Evolutionary conservation across 2,797 vertebrate species (phyloP).

Genomic region (Danio choprae): DNA sequence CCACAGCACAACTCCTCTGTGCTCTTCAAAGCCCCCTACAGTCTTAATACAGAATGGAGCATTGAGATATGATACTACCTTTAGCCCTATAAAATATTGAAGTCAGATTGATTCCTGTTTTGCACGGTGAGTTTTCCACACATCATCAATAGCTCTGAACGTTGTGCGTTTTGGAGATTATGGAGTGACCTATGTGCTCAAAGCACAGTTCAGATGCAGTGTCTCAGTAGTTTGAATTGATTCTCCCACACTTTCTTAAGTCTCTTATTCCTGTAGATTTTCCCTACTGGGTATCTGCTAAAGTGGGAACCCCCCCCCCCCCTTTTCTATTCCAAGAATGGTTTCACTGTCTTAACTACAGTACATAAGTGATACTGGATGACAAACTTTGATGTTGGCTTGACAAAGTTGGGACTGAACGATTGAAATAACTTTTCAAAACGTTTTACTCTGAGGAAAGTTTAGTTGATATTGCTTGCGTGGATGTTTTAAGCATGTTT

Average conservation of each 20-base stretch:
- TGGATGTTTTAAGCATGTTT: too few relatives aligned
- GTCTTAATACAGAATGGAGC: background rate
- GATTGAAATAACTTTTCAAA: too few relatives aligned
- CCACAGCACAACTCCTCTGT: background rate
- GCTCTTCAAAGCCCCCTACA: background rate
- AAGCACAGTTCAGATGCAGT: background rate
- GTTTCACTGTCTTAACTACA: background rate
- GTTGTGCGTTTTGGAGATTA: constrained; percentile 2
- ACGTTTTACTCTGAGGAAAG: too few relatives aligned
- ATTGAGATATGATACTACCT: background rate
- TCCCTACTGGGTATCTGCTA: background rate
- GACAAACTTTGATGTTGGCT: too few relatives aligned
- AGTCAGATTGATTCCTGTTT: background rate
- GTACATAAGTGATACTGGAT: too few relatives aligned
- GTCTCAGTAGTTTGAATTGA: background rate
- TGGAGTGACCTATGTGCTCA: background rate
- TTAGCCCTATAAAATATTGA: constrained; percentile 10
- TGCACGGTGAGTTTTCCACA: background rate
- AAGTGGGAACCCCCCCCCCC: background rate
- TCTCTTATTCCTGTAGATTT: background rate
- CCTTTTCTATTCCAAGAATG: background rate
- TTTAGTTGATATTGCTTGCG: too few relatives aligned
- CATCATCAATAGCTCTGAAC: constrained; percentile 8
- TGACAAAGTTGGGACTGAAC: too few relatives aligned
- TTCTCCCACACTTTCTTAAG: background rate